phyloP scores from a whole-genome alignment of 2,888 invertebrate genomes.

The Synergus itoensis region DNA sequence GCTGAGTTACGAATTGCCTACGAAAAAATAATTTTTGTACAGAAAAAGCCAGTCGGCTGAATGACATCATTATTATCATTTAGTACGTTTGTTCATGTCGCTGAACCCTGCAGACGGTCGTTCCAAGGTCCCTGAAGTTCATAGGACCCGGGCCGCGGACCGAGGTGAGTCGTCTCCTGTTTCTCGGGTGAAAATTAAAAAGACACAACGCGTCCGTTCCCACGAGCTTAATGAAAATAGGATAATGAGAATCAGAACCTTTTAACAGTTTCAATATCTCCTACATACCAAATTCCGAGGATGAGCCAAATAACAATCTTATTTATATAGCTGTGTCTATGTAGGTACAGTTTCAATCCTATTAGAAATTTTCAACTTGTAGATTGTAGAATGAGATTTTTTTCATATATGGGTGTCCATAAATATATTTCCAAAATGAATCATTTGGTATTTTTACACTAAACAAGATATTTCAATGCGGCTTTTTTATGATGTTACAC shows the following conservation, averaged over 20 bases:
- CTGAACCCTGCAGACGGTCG: conserved; percentile 85
- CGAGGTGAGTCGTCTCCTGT: conserved; percentile 74
- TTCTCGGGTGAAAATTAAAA: conserved; percentile 18
- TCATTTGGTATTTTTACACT: no score
- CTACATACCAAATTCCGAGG: background rate
- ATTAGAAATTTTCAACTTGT: background rate
- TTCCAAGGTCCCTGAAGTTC: conserved; percentile 71
- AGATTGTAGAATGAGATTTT: background rate
- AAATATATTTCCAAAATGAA: no score
- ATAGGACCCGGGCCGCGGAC: conserved; percentile 78
- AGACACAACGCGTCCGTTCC: background rate
- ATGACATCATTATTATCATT: conserved; percentile 79
- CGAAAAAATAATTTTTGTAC: conserved; percentile 24
- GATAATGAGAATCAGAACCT: background rate
- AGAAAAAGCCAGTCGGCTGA: conserved; percentile 51
- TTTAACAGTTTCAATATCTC: background rate
- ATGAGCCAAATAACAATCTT: background rate
- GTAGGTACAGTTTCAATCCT: background rate
- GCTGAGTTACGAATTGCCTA: background rate
- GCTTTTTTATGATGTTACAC: no score
- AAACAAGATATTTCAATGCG: no score
- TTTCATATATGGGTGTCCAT: no score
- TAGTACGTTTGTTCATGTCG: conserved; percentile 87
- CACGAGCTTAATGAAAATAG: background rate
- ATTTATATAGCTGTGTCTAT: background rate